Base-by-base conservation (phyloP, 2,797 vertebrate species). In the Macropus fuliginosus region DNA sequence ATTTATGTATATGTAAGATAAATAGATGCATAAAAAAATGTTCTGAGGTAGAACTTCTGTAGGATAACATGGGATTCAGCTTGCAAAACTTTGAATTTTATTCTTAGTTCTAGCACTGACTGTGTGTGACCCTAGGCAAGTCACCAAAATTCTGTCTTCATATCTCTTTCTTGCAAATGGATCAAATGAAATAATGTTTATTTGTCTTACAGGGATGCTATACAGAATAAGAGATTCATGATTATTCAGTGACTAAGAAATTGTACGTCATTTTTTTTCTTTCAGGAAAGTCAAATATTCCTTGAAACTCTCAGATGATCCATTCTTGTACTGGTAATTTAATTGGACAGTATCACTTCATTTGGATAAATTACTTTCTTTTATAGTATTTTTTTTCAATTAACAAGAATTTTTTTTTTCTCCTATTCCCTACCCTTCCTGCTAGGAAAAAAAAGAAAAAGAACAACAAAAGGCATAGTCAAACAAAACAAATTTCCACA, bases 111-210 rank as follows among this genome's bases (percentile, higher is more conserved):
- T 87, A 93, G 4, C 93, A 92, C 55, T 8, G 92, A 92, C 91
- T 91, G n/a, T 24, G 21, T 93, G 91, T 95, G 93, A 74, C n/a
- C 28, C 94, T 96, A 87, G 62, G 29, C 55, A 93, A 93, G 31
- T 95, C 52, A 94, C 56, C 46, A 92, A 95, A 93, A 66, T 87
- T 57, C 16, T 55, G 95, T 55, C 18, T 92, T 96, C 57, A 81
- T 94, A 94, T 91, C 27, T 28, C 91, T n/a, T 91, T 94, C 96
- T 95, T 96, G 54, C 57, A 90, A 40, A 54, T 92, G 52, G 57
- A 91, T 93, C 34, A 5, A 66, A 21, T 92, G 59, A 81, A 97
- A 93, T 91, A 92, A 87, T 27, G 52, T 91, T 62, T 93, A 87
- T 59, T 56, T 55, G 27, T 54, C 52, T 96, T 92, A 92, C 5